phyloP scores from a whole-genome alignment of 2,888 invertebrate species.

The Diabrotica balteata region DNA sequence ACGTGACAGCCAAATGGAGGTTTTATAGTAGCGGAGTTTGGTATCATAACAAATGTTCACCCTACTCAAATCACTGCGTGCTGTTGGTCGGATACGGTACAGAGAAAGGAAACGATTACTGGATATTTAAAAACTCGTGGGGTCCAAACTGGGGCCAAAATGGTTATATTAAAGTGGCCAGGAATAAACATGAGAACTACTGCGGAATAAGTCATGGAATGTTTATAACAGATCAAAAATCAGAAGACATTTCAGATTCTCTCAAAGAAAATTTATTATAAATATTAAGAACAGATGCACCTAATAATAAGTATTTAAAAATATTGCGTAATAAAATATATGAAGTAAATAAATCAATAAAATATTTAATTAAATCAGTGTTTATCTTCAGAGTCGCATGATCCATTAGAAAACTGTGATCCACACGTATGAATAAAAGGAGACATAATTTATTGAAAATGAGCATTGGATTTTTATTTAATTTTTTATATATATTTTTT shows the following conservation, averaged over 20 bases:
- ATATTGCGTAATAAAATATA: too few relatives aligned
- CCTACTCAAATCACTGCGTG: conserved; percentile 26
- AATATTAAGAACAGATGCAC: too few relatives aligned
- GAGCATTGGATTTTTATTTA: too few relatives aligned
- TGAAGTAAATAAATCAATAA: too few relatives aligned
- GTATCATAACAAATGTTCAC: conserved; percentile 30
- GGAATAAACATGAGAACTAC: conserved; percentile 32
- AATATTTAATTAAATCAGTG: too few relatives aligned
- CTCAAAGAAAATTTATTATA: too few relatives aligned
- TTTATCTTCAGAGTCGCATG: too few relatives aligned
- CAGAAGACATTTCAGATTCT: background rate
- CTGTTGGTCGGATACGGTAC: conserved; percentile 33
- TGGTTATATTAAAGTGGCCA: conserved; percentile 37
- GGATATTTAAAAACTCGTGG: conserved; percentile 73
- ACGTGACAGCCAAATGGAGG: conserved; percentile 31
- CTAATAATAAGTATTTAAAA: too few relatives aligned
- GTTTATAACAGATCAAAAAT: background rate
- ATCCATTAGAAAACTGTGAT: too few relatives aligned
- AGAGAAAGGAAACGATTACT: conserved; percentile 47
- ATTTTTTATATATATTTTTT: too few relatives aligned
- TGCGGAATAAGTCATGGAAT: conserved; percentile 22
- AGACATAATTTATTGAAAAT: too few relatives aligned
- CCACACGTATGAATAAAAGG: too few relatives aligned
- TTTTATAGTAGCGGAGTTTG: conserved; percentile 35
- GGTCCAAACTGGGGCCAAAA: conserved; percentile 49